Base-by-base conservation (phyloP, 2,797 vertebrate species). In the Cynodonichthys magdalenae region DNA sequence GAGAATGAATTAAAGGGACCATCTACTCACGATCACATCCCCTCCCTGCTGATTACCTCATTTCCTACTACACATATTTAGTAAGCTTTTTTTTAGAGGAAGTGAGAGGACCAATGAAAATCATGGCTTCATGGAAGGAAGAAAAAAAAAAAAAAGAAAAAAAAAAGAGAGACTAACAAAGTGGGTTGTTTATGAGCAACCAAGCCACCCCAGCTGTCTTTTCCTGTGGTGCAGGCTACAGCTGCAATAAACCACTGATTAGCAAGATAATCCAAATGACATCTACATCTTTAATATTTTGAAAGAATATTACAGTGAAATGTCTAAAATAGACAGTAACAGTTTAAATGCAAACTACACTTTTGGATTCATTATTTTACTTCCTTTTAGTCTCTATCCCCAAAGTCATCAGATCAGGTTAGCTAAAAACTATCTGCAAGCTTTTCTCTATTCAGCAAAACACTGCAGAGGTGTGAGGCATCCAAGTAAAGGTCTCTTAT, bases 121-220 rank as follows among this genome's bases (percentile, higher is more conserved):
- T 20, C 59, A 58, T 66, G 57, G 44, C 52, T 70, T 79, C 19
- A 67, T 48, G 24, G 47, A 45, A 19, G 71, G 55, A 69, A 76
- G 66, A 67, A 63, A 65, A 72, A 75, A 61, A 59, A 73, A 72
- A 51, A 15, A 39, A 47, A 71, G 59, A 75, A 61, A 59, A 73
- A 72, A 51, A 15, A 39, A 47, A 71, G 59, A 71, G 59, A 58
- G 56, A 79, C 41, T 71, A 1, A 34, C 31, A 31, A 59, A 80
- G 79, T 53, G 69, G 75, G 67, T 75, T 77, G 76, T 66, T 75
- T 63, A 44, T 70, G 50, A 84, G 72, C 27, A 14, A 63, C 70
- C 67, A 66, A 88, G 80, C 85, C 75, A 72, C 77, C 82, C 74
- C 31, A 69, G 84, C 90, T 80, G 87, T 90, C 81, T 91, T 88